Percentiles rank a stretch among this genome's conserved stretches.
These are phyloP conservation scores for Mycalesis mineus DNA, from an alignment of 2,888 invertebrate genomes.

Conservation along the genomic window DNA sequence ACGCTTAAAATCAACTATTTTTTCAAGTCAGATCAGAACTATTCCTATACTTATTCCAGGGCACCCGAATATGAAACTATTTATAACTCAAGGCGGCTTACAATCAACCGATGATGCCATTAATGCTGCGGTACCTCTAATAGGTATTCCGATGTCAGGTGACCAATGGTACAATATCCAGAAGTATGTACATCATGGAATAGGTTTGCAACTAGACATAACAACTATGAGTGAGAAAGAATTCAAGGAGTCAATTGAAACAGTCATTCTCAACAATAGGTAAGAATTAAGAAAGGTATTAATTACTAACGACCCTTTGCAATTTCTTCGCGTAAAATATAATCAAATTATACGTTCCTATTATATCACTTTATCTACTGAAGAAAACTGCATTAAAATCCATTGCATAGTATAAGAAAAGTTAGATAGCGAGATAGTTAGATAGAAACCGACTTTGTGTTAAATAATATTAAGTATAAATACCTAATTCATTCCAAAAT, in stretches of 20 bases:
- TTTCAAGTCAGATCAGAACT: not conserved
- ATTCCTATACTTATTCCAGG: slow-evolving; percentile 30
- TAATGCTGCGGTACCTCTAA: slow-evolving; percentile 50
- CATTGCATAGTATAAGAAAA: too few species aligned
- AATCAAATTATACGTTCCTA: too few species aligned
- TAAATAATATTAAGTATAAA: too few species aligned
- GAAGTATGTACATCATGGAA: slow-evolving; percentile 39
- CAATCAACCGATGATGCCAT: slow-evolving; percentile 65
- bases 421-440: too few species aligned
- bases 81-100: slow-evolving; percentile 61
- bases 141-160: slow-evolving; percentile 56
- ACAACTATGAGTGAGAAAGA: slow-evolving; percentile 37
- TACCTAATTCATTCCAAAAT: too few species aligned
- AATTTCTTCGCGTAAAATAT: too few species aligned
- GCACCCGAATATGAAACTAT: slow-evolving; percentile 61
- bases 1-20: too few species aligned
- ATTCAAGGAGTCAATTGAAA: slow-evolving; percentile 36
- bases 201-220: slow-evolving; percentile 46
- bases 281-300: slow-evolving; percentile 15
- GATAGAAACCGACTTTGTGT: too few species aligned
- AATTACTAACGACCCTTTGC: not conserved
- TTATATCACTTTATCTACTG: too few species aligned
- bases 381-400: too few species aligned
- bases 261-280: slow-evolving; percentile 36
- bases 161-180: slow-evolving; percentile 59